A percentile compares a stretch with the other conserved stretches of the same genome.
phyloP scores from a whole-genome alignment of 1,140 invertebrate species.

The Lepidurus packardi region DNA sequence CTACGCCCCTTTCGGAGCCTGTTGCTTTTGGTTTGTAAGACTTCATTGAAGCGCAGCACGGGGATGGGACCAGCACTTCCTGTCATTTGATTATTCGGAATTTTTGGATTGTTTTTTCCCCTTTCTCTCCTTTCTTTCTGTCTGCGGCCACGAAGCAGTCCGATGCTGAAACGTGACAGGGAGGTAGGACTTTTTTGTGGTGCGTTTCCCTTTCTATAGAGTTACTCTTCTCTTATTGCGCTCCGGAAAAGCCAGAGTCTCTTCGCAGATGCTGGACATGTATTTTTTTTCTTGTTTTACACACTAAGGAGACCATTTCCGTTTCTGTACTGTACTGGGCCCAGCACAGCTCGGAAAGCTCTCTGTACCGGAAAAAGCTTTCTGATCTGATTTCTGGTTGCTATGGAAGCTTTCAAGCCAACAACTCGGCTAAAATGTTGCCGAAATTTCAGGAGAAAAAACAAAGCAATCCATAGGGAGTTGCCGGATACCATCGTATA shows the following conservation, averaged over 20 bases:
- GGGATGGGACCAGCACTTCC: neutral
- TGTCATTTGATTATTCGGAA: neutral
- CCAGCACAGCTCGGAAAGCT: neutral
- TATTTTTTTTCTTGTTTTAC: neutral
- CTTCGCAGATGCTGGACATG: neutral
- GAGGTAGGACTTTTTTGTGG: neutral
- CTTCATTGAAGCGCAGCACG: slow-evolving; percentile 4
- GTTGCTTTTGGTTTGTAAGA: neutral
- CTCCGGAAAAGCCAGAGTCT: neutral
- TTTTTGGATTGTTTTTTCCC: neutral
- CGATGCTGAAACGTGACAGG: neutral
- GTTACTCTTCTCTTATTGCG: neutral
- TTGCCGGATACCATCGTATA: too few species aligned
- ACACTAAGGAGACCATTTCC: neutral
- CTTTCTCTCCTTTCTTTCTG: neutral
- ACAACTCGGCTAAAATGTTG: neutral
- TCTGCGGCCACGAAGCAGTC: neutral
- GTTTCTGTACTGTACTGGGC: neutral
- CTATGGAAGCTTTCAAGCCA: neutral
- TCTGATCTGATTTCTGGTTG: neutral
- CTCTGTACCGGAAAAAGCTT: neutral
- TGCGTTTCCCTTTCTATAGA: neutral
- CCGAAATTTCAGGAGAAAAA: too few species aligned
- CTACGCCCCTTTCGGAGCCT: neutral
- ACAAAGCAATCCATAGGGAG: too few species aligned